phyloP scores from a whole-genome alignment of 1,140 invertebrate species.

The Pachypeltis micranthus region DNA sequence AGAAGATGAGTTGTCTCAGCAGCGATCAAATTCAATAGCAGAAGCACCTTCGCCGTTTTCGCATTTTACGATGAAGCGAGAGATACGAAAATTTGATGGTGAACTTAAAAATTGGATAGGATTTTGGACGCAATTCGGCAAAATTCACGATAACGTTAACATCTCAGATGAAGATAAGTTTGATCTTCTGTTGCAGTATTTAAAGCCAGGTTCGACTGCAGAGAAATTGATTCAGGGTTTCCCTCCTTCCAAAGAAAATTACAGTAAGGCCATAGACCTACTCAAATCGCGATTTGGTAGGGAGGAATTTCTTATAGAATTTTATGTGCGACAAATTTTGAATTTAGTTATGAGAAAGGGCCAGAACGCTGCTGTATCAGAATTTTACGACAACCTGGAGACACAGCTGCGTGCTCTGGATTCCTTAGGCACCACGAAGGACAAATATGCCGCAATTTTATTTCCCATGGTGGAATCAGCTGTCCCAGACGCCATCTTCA shows the following conservation, averaged over 20 bases:
- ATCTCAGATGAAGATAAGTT: neutral
- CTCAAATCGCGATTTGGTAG: neutral
- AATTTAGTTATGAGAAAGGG: neutral
- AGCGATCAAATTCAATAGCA: too few species aligned
- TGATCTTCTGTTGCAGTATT: neutral
- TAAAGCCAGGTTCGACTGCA: neutral
- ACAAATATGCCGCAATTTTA: constrained; percentile 29
- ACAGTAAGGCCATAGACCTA: neutral
- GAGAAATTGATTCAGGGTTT: neutral
- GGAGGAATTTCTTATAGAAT: neutral
- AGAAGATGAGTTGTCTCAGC: too few species aligned
- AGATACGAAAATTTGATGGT: constrained; percentile 2
- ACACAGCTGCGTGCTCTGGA: constrained; percentile 30
- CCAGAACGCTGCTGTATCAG: neutral
- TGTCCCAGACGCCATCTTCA: constrained; percentile 29
- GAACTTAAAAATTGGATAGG: neutral
- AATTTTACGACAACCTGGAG: constrained; percentile 29
- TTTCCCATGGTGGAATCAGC: constrained; percentile 32
- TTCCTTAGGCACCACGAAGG: constrained; percentile 27
- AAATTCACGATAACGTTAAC: neutral
- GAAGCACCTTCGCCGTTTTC: too few species aligned
- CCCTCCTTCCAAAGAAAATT: constrained; percentile 1
- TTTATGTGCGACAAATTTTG: neutral
- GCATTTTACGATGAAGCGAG: too few species aligned
- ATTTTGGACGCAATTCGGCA: neutral